Conservation (phyloP, 2,113 vertebrate species). For the Nothocercus nigrocapillus region DNA sequence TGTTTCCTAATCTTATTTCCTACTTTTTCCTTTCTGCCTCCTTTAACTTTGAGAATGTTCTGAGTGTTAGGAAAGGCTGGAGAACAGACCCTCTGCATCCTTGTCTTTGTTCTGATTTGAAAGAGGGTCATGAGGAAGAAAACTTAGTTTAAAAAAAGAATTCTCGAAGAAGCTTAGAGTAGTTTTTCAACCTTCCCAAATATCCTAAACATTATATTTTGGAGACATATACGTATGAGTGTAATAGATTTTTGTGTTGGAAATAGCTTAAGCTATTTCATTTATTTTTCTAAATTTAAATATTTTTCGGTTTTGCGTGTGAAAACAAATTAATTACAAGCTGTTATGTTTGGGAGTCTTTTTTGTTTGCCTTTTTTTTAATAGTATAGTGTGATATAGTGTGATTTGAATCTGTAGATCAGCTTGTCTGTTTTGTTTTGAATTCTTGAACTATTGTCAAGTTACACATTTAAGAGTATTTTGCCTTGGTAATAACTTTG, state of each 20-base stretch:
- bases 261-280: not conserved
- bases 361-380: too few relatives aligned
- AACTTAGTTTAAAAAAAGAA: not conserved
- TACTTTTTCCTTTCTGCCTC: not conserved
- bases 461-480: not conserved
- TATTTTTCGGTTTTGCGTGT: not conserved
- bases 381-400: not conserved
- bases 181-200: not conserved
- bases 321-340: not conserved
- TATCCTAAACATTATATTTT: not conserved
- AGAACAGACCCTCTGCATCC: not conserved
- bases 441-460: not conserved
- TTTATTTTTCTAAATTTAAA: not conserved
- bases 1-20: not conserved
- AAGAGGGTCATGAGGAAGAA: not conserved
- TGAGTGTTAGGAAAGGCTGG: not conserved
- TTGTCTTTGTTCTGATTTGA: not conserved
- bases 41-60: not conserved
- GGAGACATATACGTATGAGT: accelerated
- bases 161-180: not conserved
- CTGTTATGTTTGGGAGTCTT: not conserved
- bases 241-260: not conserved
- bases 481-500: not conserved
- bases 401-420: not conserved
- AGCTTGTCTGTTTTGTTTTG: not conserved